These are phyloP conservation scores for Anseranas semipalmata DNA, from an alignment of 2,113 vertebrate genomes.

Conservation along the genomic window DNA sequence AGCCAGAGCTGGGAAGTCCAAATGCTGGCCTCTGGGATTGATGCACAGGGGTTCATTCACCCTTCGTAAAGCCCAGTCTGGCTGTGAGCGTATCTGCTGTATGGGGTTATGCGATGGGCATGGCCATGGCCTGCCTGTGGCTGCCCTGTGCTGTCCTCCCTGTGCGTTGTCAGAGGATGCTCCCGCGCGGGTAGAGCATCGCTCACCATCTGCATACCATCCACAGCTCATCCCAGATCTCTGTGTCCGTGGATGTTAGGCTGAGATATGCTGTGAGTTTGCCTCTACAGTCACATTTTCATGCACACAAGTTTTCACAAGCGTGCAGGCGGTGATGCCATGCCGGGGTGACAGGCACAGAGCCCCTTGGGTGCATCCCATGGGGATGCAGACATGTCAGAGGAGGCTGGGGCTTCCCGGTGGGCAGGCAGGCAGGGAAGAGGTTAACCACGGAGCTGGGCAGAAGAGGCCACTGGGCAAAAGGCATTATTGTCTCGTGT, in stretches of 20 bases:
- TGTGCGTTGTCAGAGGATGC: not conserved
- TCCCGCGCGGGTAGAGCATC: not conserved
- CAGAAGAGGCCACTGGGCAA: constrained; percentile 19
- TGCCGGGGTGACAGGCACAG: not conserved
- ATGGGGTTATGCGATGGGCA: not conserved
- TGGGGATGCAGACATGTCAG: not conserved
- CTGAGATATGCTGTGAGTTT: not conserved
- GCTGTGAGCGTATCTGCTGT: not conserved
- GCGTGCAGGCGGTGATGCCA: not conserved
- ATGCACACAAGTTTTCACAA: not conserved
- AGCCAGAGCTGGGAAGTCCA: not conserved
- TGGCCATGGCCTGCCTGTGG: not conserved
- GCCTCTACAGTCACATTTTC: not conserved
- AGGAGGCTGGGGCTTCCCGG: not conserved
- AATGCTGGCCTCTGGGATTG: not conserved
- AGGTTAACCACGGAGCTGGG: not conserved
- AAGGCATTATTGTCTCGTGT: constrained; percentile 3
- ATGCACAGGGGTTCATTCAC: not conserved
- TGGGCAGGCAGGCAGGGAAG: not conserved
- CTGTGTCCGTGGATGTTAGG: not conserved
- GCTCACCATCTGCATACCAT: not conserved
- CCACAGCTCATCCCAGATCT: not conserved
- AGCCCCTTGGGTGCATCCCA: not conserved
- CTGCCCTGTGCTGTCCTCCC: no score
- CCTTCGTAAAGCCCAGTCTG: not conserved